These are phyloP conservation scores for Calonectris borealis DNA, from an alignment of 2,113 vertebrate genomes.

Conservation along the genomic window DNA sequence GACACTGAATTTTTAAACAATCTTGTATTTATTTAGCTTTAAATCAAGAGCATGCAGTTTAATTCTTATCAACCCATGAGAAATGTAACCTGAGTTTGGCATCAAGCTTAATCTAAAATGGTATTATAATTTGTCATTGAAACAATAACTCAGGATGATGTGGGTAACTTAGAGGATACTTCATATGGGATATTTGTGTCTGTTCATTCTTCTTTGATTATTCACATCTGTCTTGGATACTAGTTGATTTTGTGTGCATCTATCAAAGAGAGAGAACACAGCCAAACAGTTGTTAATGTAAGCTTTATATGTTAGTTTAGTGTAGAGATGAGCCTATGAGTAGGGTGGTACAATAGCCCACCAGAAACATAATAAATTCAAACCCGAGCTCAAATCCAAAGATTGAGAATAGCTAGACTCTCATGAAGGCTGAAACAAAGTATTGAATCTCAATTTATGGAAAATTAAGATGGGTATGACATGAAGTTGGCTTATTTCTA, in stretches of 20 bases:
- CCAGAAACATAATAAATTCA: neutral
- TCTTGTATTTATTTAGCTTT: neutral
- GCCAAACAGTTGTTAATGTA: neutral
- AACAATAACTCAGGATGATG: neutral
- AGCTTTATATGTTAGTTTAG: neutral
- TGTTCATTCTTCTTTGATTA: neutral
- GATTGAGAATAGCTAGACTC: neutral
- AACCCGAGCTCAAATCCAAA: neutral
- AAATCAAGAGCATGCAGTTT: neutral
- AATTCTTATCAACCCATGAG: neutral
- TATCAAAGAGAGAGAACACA: neutral
- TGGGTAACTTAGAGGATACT: neutral
- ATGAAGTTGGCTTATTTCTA: neutral
- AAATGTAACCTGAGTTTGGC: neutral
- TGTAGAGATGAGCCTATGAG: neutral
- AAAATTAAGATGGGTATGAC: neutral
- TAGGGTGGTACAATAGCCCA: neutral
- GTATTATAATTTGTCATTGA: neutral
- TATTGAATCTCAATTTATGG: neutral
- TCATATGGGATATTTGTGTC: neutral
- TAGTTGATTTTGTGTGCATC: neutral
- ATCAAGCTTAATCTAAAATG: neutral
- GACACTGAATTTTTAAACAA: neutral
- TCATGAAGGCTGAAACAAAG: neutral
- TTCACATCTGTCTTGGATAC: neutral